Percentiles rank a stretch among this genome's conserved stretches.
phyloP scores from a whole-genome alignment of 2,113 vertebrate species.

The Cheirogaleus medius region DNA sequence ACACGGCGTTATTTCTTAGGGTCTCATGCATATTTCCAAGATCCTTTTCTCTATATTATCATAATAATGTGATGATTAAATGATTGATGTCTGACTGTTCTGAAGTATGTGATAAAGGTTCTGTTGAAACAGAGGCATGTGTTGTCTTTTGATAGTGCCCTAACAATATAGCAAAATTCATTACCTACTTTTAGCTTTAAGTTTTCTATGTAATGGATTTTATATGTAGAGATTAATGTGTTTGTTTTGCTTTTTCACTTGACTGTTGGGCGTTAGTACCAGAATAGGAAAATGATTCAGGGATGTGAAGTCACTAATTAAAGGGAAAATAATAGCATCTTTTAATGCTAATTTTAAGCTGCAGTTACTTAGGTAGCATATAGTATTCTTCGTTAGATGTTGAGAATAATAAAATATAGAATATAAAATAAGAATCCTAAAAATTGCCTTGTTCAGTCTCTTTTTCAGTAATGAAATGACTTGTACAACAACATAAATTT shows the following conservation, averaged over 20 bases:
- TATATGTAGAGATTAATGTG: not conserved
- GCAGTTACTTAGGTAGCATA: not conserved
- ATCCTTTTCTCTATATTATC: not conserved
- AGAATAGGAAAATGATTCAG: slow-evolving; percentile 15
- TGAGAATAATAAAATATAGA: not conserved
- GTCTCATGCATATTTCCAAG: not conserved
- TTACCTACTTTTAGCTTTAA: not conserved
- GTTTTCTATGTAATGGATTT: not conserved
- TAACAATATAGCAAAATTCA: not conserved
- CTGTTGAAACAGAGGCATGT: not conserved
- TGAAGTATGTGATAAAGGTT: not conserved
- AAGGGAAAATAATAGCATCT: not conserved
- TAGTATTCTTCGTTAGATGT: not conserved
- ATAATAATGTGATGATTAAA: not conserved
- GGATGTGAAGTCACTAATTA: not conserved
- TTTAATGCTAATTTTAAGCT: not conserved
- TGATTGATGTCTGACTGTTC: not conserved
- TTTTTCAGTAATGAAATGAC: not conserved
- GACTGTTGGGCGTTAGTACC: not conserved
- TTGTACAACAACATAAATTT: not conserved
- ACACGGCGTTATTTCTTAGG: not conserved
- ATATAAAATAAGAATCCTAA: not conserved
- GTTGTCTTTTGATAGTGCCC: not conserved
- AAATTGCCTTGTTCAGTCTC: not conserved
- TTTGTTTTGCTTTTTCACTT: not conserved